These are phyloP conservation scores for Calliopum simillimum DNA, from an alignment of 2,888 invertebrate genomes.

Conservation along the genomic window DNA sequence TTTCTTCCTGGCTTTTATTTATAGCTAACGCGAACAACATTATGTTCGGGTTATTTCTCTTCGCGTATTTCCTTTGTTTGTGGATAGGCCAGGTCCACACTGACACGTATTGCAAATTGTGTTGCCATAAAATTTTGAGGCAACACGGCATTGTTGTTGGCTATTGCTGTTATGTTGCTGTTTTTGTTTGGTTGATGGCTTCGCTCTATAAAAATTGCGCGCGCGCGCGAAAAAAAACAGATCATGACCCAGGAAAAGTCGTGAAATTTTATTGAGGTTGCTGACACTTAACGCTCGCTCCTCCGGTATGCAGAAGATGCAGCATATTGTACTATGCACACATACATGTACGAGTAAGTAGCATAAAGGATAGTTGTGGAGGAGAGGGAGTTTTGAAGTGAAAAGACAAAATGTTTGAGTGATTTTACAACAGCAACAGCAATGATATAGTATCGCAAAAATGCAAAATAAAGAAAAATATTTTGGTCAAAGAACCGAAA, in stretches of 20 bases:
- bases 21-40: slow-evolving; percentile 12
- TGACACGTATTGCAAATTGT: slow-evolving; percentile 26
- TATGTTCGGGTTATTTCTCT: slow-evolving; percentile 8
- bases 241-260: slow-evolving; percentile 67
- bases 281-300: slow-evolving; percentile 27
- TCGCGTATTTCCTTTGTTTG: slow-evolving; percentile 7
- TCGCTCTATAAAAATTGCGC: slow-evolving; percentile 9
- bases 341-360: no score
- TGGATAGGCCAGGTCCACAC: slow-evolving; percentile 7
- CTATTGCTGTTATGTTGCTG: no score
- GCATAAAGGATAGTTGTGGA: no score
- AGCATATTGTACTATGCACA: no score
- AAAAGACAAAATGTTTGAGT: no score
- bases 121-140: slow-evolving; percentile 30
- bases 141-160: slow-evolving; percentile 8
- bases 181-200: no score
- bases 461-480: no score
- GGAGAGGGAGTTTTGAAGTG: no score
- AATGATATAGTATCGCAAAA: no score
- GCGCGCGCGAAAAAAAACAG: slow-evolving; percentile 46
- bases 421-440: no score
- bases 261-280: slow-evolving; percentile 54
- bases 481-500: no score
- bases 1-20: slow-evolving; percentile 26
- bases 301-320: no score